phyloP scores from a whole-genome alignment of 2,113 vertebrate genomes.

The Haemorhous mexicanus region DNA sequence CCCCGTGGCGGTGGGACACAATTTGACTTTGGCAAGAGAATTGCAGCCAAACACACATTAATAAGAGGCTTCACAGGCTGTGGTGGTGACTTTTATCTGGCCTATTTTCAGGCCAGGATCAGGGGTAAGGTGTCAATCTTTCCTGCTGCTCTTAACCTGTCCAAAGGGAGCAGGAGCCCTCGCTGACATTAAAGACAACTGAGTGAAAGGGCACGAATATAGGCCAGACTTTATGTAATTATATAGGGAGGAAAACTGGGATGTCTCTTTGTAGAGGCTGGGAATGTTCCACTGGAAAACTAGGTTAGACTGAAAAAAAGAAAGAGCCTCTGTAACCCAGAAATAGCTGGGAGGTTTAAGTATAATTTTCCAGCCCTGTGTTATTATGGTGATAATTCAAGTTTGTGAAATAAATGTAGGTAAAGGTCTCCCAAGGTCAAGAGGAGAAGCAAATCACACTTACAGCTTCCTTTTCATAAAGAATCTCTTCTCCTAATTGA shows the following conservation, averaged over 20 bases:
- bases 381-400: conserved; percentile 61
- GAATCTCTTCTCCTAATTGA: background rate
- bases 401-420: conserved; percentile 57
- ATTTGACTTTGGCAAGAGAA: background rate
- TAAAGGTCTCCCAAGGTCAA: conserved; percentile 56
- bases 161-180: background rate
- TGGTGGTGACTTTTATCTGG: background rate
- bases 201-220: background rate
- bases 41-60: background rate
- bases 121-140: background rate
- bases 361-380: conserved; percentile 53
- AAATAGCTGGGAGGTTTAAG: conserved; percentile 63
- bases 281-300: conserved; percentile 59
- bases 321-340: conserved; percentile 55
- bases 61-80: background rate
- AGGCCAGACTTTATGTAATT: conserved; percentile 58
- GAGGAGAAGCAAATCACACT: conserved; percentile 6
- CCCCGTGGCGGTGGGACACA: fast-evolving
- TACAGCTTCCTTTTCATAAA: background rate
- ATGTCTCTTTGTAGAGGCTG: conserved; percentile 49
- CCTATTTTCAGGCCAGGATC: background rate
- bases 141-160: background rate
- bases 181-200: background rate
- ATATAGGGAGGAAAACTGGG: conserved; percentile 38
- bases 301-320: conserved; percentile 63